Conservation (phyloP, 2,888 invertebrate species). For the Orchesellides sinensis region DNA sequence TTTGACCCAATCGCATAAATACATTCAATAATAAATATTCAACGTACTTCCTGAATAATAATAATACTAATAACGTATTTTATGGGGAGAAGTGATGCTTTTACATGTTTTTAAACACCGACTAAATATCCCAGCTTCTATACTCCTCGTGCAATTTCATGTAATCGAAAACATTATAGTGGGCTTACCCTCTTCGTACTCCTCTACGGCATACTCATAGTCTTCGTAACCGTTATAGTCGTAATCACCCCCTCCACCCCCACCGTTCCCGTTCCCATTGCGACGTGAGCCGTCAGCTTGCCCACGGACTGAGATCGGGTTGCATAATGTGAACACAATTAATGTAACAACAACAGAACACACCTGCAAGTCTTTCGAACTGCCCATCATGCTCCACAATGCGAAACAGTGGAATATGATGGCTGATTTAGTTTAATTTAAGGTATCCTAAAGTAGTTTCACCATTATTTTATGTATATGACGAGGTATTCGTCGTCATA, state of each 20-base stretch:
- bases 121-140: too few relatives aligned
- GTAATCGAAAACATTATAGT: neutral
- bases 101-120: neutral
- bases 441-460: neutral
- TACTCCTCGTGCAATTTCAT: too few relatives aligned
- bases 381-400: slow-evolving; percentile 61
- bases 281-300: slow-evolving; percentile 51
- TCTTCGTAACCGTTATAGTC: slow-evolving; percentile 72
- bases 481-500: slow-evolving; percentile 34
- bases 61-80: neutral
- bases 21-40: too few relatives aligned
- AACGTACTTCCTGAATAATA: slow-evolving; percentile 46
- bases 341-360: slow-evolving; percentile 51
- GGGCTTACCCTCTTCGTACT: slow-evolving; percentile 73
- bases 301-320: slow-evolving; percentile 72
- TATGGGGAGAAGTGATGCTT: neutral
- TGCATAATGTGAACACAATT: slow-evolving; percentile 69
- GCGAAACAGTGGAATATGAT: slow-evolving; percentile 22
- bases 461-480: slow-evolving; percentile 39
- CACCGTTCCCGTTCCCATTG: slow-evolving; percentile 42
- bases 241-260: slow-evolving; percentile 63
- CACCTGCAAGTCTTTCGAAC: slow-evolving; percentile 64
- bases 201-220: slow-evolving; percentile 72
- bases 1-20: slow-evolving; percentile 62
- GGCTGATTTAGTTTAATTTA: slow-evolving; percentile 33